Base-by-base conservation (phyloP, 53 echinoderm and acorn worm genomes). In the Echinometra lucunter region DNA sequence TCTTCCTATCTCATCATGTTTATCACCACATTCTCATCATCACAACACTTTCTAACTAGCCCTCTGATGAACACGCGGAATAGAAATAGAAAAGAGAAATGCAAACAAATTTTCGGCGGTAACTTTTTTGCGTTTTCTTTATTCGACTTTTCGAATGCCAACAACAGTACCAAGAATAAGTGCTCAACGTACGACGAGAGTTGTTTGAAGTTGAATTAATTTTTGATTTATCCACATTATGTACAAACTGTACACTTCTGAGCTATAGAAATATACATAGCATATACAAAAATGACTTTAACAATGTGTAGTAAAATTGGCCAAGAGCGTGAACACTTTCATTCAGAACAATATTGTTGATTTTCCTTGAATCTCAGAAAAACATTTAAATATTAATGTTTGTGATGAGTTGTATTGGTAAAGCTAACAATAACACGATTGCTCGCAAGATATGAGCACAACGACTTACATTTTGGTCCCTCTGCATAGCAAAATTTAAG, bases 381-480 rank as follows among this genome's bases (percentile, higher is more conserved):
- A 70, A 74, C 95, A 95, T 74, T 95, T 63, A 96, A 92, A 91
- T 88, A 87, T 57, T 90, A 89, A 94, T 94, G 82, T 92, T 85
- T 47, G 92, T 72, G 49, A 94, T 94, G 94, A 94, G 94, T 94
- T 94, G 94, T 94, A 94, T 94, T 60, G 66, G 94, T 83, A 94
- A 94, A 94, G 94, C 94, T 94, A 94, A 82, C 83, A 94, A 42
- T 94, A 80, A 80, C 93, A 94, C 82, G 75, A 92, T 35, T 83
- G 94, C 94, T 58, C 94, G 85, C 37, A 92, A 92, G 35, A 75
- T 85, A 85, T 95, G 92, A 94, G 97, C 97, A 97, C 96, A 97
- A 96, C 95, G 94, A 97, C 96, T 97, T 96, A 96, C 96, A 96
- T 96, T 98, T 98, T 98, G 98, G 98, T 98, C 98, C 98, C 93